A percentile compares a stretch with the other conserved stretches of the same genome.
These are phyloP conservation scores for Holothuria glaberrima DNA, from an alignment of 35 echinoderm and acorn worm genomes.

Conservation along the genomic window DNA sequence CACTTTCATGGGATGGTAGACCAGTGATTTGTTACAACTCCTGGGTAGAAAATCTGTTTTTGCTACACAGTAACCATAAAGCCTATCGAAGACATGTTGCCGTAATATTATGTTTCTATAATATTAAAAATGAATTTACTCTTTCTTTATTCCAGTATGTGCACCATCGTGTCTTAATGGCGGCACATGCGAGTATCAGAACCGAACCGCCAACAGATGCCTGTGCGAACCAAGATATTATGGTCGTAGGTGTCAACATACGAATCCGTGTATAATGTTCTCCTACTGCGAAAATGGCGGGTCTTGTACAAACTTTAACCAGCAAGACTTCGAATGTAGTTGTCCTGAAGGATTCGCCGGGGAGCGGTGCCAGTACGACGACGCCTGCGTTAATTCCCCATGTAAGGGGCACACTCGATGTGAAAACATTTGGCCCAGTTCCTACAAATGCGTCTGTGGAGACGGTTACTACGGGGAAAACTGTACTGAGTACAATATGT, in stretches of 20 bases:
- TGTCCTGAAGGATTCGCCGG: slow-evolving; percentile 7
- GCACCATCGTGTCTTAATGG: background rate
- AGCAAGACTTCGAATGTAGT: background rate
- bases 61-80: no score
- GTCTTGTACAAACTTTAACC: background rate
- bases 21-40: no score
- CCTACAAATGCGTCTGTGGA: slow-evolving; percentile 35
- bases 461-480: slow-evolving; percentile 31
- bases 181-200: background rate
- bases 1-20: no score
- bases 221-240: background rate
- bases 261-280: slow-evolving; percentile 8
- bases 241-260: background rate
- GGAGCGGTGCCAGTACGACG: background rate
- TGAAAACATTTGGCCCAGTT: slow-evolving; percentile 26
- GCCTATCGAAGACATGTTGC: no score
- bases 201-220: background rate
- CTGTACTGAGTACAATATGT: slow-evolving; percentile 10
- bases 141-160: slow-evolving; percentile 4
- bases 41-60: no score
- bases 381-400: slow-evolving; percentile 6
- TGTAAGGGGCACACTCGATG: background rate
- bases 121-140: background rate
- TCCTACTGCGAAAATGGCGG: slow-evolving; percentile 9
- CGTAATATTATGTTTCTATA: no score